Percentiles rank a stretch among this genome's conserved stretches.
Conservation (phyloP, 2,888 invertebrate genomes). For the Sinotaia quadrata region DNA sequence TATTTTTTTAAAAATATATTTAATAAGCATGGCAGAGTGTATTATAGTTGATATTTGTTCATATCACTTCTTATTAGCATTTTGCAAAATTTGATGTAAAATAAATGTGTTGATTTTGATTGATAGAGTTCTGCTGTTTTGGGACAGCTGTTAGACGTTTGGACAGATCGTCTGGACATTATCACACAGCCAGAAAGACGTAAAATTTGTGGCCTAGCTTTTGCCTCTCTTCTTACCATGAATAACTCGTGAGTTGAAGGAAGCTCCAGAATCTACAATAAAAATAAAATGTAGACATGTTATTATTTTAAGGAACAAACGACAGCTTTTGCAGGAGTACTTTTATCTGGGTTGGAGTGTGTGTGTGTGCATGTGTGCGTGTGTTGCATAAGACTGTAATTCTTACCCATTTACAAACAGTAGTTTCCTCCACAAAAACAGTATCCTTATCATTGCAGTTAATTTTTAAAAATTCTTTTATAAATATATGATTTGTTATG, state of each 20-base stretch:
- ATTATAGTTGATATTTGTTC: neutral
- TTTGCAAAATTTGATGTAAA: neutral
- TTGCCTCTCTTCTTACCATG: conserved; percentile 71
- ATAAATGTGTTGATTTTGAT: conserved; percentile 12
- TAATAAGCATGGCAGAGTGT: neutral
- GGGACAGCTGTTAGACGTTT: conserved; percentile 77
- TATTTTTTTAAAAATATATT: neutral
- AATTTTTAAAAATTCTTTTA: too few relatives aligned
- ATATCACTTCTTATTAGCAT: neutral
- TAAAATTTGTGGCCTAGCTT: conserved; percentile 83
- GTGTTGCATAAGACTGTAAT: too few relatives aligned
- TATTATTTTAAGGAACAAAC: neutral
- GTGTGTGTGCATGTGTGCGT: too few relatives aligned
- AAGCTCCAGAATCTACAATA: too few relatives aligned
- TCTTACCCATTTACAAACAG: too few relatives aligned
- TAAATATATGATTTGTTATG: too few relatives aligned
- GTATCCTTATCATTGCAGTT: too few relatives aligned
- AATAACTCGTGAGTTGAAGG: conserved; percentile 64
- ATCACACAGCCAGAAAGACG: conserved; percentile 85
- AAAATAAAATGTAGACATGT: neutral
- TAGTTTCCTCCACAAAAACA: too few relatives aligned
- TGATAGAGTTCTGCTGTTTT: conserved; percentile 56
- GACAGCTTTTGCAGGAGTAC: neutral
- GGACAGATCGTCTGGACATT: conserved; percentile 85
- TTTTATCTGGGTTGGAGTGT: too few relatives aligned